Percentiles rank a stretch among this genome's conserved stretches.
phyloP scores from a whole-genome alignment of 2,113 vertebrate species.

The Corythornis vintsioides region DNA sequence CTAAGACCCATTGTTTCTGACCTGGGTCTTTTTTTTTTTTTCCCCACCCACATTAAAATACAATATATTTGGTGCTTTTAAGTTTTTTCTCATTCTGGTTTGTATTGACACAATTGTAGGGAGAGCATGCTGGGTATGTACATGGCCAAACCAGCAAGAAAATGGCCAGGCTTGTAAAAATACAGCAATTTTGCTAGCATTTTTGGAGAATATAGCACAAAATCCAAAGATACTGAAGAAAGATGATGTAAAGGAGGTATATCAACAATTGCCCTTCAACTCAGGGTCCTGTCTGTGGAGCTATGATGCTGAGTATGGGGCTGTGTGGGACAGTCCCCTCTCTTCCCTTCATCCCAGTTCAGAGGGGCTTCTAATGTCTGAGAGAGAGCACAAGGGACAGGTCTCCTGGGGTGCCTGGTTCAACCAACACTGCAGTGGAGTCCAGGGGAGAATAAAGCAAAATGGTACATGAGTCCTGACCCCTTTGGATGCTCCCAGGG shows the following conservation, averaged over 20 bases:
- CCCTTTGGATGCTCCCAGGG: fast-evolving
- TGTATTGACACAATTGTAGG: fast-evolving
- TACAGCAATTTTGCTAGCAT: not conserved
- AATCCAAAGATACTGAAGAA: not conserved
- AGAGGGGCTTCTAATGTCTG: not conserved
- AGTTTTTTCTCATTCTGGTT: not conserved
- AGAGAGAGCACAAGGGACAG: not conserved
- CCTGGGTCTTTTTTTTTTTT: not conserved
- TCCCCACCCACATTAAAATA: not conserved
- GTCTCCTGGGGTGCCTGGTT: not conserved
- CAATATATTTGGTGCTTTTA: not conserved
- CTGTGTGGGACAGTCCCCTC: fast-evolving
- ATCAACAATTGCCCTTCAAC: not conserved
- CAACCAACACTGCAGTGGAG: not conserved
- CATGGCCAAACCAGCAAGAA: fast-evolving
- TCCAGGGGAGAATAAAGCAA: not conserved
- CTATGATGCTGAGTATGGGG: not conserved
- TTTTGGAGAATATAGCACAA: not conserved
- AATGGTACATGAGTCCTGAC: not conserved
- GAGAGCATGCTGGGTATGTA: not conserved
- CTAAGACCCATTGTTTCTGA: not conserved
- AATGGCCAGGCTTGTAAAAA: not conserved
- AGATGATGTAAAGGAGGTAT: not conserved
- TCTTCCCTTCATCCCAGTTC: fast-evolving
- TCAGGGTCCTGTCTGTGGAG: not conserved